Conservation (phyloP, 2,888 invertebrate genomes). For the Hirtodrosophila histrioides region DNA sequence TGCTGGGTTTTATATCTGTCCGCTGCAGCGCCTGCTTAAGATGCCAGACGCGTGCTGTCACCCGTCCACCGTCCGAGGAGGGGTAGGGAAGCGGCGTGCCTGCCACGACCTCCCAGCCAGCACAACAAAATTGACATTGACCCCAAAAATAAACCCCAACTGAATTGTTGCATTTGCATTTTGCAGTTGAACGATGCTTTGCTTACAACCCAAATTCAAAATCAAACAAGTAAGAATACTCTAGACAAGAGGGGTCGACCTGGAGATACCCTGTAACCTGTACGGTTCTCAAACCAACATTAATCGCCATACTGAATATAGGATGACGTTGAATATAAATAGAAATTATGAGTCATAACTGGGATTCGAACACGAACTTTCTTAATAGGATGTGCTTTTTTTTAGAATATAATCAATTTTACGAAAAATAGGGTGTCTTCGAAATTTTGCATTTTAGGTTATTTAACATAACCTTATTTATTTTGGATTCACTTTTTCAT, state of each 20-base stretch:
- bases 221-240: too few species aligned
- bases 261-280: not conserved
- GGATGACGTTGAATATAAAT: too few species aligned
- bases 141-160: slow-evolving; percentile 54
- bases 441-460: too few species aligned
- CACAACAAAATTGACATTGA: slow-evolving; percentile 71
- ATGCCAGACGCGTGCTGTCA: slow-evolving; percentile 45
- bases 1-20: slow-evolving; percentile 53
- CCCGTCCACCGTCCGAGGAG: not conserved
- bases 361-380: too few species aligned
- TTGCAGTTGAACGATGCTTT: slow-evolving; percentile 35
- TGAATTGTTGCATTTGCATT: slow-evolving; percentile 41
- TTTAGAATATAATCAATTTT: too few species aligned
- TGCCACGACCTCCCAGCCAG: slow-evolving; percentile 30
- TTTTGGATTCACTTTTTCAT: too few species aligned
- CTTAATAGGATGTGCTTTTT: too few species aligned
- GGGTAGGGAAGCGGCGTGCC: not conserved
- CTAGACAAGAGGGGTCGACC: not conserved
- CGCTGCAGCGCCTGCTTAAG: slow-evolving; percentile 46
- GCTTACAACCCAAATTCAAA: slow-evolving; percentile 27
- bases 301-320: too few species aligned
- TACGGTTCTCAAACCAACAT: too few species aligned
- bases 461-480: too few species aligned
- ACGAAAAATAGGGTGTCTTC: too few species aligned
- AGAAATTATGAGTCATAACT: too few species aligned